Evolutionary conservation across 2,888 invertebrate genomes (phyloP).

Genomic region (Ichneumoninae sp.): DNA sequence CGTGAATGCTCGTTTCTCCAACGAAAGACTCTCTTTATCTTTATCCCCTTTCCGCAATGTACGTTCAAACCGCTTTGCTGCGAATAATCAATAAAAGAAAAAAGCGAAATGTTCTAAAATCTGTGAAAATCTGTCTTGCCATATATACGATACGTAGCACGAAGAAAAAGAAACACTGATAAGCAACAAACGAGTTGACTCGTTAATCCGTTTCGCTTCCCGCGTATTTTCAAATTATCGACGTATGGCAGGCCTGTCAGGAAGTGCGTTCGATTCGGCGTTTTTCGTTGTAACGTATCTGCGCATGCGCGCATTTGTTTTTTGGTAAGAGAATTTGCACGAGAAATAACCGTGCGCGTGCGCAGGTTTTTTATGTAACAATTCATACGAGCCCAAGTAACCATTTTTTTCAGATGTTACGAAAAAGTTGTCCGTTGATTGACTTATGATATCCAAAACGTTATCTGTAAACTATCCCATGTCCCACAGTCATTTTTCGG

Average conservation of each 20-base stretch:
- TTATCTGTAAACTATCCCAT: no score
- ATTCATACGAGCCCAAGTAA: no score
- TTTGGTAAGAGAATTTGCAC: no score
- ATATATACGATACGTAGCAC: background rate
- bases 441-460: no score
- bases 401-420: no score
- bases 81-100: slow-evolving; percentile 52
- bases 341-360: background rate
- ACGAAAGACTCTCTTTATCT: slow-evolving; percentile 53
- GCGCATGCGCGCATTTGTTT: no score
- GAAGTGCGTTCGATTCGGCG: no score
- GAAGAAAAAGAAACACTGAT: background rate
- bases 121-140: slow-evolving; percentile 10
- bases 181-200: background rate
- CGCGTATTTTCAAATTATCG: slow-evolving; percentile 18
- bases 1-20: slow-evolving; percentile 50
- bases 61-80: slow-evolving; percentile 61
- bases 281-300: no score
- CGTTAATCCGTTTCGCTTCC: background rate
- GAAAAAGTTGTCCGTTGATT: no score
- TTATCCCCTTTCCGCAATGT: slow-evolving; percentile 56
- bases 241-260: background rate
- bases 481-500: no score
- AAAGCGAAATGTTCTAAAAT: slow-evolving; percentile 38
- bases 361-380: background rate